A percentile compares a stretch with the other conserved stretches of the same genome.
These are phyloP conservation scores for Myrmophylax atrothorax DNA, from an alignment of 2,113 vertebrate species.

Conservation along the genomic window DNA sequence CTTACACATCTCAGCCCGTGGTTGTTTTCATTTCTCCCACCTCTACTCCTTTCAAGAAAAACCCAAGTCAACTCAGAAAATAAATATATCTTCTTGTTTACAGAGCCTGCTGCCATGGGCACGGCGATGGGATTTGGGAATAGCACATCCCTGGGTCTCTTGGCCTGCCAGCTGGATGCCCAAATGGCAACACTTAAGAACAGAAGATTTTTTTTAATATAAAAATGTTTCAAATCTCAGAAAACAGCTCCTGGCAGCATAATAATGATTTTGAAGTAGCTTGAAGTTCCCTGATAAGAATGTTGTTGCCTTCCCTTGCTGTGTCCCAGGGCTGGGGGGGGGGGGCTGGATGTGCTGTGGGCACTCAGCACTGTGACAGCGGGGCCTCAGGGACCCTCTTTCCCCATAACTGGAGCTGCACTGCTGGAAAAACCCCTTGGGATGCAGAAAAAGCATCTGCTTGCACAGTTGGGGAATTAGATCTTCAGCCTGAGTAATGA, in stretches of 20 bases:
- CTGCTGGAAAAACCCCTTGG: neutral
- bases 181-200: neutral
- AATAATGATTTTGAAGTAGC: neutral
- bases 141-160: neutral
- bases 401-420: neutral
- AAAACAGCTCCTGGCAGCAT: neutral
- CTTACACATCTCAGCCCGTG: neutral
- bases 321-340: neutral
- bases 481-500: rapidly evolving
- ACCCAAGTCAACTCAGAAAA: neutral
- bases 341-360: rapidly evolving
- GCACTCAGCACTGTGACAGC: rapidly evolving
- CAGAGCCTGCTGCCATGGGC: neutral
- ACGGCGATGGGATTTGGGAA: rapidly evolving
- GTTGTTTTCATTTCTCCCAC: neutral
- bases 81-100: neutral
- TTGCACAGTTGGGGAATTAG: neutral
- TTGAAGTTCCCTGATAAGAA: neutral
- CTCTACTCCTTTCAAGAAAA: neutral
- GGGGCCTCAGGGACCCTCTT: neutral
- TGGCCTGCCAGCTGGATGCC: neutral
- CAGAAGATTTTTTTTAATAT: neutral
- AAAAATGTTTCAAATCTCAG: neutral
- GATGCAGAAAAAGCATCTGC: neutral
- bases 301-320: rapidly evolving